Evolutionary conservation across 2,797 vertebrate genomes (phyloP).

Genomic region (Oreochromis mossambicus): DNA sequence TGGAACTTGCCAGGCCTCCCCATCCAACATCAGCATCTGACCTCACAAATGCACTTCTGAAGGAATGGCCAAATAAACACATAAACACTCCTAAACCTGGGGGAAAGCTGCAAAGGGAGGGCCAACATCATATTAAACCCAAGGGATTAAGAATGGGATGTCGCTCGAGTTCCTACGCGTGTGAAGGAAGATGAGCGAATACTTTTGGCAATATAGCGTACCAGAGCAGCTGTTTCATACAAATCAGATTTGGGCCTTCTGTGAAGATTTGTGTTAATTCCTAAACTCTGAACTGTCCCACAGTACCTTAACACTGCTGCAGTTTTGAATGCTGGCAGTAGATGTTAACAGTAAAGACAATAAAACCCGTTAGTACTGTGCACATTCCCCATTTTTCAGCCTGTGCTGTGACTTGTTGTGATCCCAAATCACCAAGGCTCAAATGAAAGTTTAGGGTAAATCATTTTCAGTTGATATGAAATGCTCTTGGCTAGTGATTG

Average conservation of each 20-base stretch:
- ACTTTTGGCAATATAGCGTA: not conserved
- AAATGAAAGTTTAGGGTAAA: not conserved
- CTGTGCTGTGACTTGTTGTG: not conserved
- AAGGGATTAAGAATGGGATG: not conserved
- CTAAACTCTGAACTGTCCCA: not conserved
- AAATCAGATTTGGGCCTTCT: not conserved
- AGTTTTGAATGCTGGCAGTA: not conserved
- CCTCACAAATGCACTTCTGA: not conserved
- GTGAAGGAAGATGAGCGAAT: not conserved
- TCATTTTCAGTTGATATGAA: not conserved
- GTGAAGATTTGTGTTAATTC: not conserved
- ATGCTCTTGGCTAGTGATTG: not conserved
- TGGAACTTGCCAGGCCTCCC: not conserved
- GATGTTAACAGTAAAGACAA: not conserved
- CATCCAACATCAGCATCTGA: not conserved
- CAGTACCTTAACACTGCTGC: not conserved
- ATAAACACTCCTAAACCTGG: not conserved
- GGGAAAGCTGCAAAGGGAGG: accelerated
- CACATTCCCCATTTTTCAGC: not conserved
- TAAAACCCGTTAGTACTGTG: not conserved
- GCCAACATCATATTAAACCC: not conserved
- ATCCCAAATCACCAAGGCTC: not conserved
- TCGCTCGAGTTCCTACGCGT: accelerated
- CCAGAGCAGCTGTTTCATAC: not conserved
- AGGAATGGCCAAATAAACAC: not conserved